Conservation (phyloP, 2,888 invertebrate species). For the Agelastica alni region DNA sequence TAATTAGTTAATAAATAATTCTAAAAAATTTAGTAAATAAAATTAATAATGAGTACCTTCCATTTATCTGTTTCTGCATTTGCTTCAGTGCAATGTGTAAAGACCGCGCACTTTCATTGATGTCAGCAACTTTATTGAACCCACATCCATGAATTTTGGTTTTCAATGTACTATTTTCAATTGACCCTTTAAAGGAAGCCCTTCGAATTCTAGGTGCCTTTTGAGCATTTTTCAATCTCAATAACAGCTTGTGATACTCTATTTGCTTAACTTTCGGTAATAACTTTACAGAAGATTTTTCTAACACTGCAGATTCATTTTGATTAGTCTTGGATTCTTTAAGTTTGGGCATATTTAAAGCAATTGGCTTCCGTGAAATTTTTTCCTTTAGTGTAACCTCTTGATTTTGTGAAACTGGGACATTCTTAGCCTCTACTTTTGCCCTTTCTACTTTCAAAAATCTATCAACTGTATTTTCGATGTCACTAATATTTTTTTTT, state of each 20-base stretch:
- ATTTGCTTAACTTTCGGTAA: slow-evolving; percentile 53
- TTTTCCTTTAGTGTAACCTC: slow-evolving; percentile 1
- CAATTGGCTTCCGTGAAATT: slow-evolving; percentile 9
- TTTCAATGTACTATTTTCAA: no score
- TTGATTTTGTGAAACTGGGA: background rate
- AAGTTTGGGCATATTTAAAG: slow-evolving; percentile 6
- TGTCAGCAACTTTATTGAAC: slow-evolving; percentile 16
- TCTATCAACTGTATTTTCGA: slow-evolving; percentile 45
- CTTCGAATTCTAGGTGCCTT: slow-evolving; percentile 32
- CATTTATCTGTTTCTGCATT: slow-evolving; percentile 46
- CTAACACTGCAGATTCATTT: slow-evolving; percentile 22
- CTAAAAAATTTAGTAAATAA: no score
- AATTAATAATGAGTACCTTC: slow-evolving; percentile 46
- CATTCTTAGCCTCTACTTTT: slow-evolving; percentile 48
- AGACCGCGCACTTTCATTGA: slow-evolving; percentile 24
- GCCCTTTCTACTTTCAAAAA: slow-evolving; percentile 53
- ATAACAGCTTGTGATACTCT: slow-evolving; percentile 52
- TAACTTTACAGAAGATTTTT: slow-evolving; percentile 51
- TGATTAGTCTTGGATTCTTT: background rate
- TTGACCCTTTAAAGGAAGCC: slow-evolving; percentile 21
- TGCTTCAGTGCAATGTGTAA: slow-evolving; percentile 41
- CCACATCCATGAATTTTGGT: background rate
- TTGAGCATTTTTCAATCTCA: slow-evolving; percentile 48
- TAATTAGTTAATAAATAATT: no score
- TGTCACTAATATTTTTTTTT: slow-evolving; percentile 22